Base-by-base conservation (phyloP, 2,113 vertebrate genomes). In the Chamaetylas fuelleborni region DNA sequence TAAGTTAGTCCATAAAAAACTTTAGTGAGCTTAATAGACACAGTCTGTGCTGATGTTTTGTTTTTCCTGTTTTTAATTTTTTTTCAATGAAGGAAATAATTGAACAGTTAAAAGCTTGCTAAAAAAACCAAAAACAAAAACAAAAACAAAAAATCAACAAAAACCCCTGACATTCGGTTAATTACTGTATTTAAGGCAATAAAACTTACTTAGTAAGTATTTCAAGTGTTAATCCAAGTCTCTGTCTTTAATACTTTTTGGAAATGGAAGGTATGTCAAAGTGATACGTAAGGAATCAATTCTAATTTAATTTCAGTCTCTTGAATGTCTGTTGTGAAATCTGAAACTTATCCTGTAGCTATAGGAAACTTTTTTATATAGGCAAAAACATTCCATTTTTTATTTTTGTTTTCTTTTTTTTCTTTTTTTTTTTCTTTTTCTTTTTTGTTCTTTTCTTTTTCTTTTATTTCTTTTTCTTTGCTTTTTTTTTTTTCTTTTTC, bases 131-230 rank as follows among this genome's bases (percentile, higher is more conserved):
- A n/a, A n/a, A n/a, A n/a, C n/a, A n/a, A n/a, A n/a, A n/a, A n/a
- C n/a, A n/a, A n/a, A n/a, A n/a, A n/a, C n/a, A n/a, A 11, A 47
- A 47, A 47, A 43, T 5, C 17, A 43, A 43, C 42, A 90, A 67
- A 50, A 70, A n/a, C 6, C 8, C 6, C 58, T 8, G 31, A 80
- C 51, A 73, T 61, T 78, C 84, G 83, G 56, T 61, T 62, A 76
- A 54, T 92, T 82, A 38, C 48, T 79, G 2, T 8, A n/a, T 85
- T 81, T 78, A 38, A 84, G 50, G 25, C 31, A 65, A 57, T 56
- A 70, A 80, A 90, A 76, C 36, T 36, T 36, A 36, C 8, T 64
- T 88, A 33, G 29, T 78, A 92, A 94, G 84, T 86, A 92, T 70
- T 86, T 91, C 38, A 91, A 72, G 14, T 42, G 19, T 66, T 29